These are phyloP conservation scores for Stenodema calcarata DNA, from an alignment of 2,888 invertebrate genomes.

Conservation along the genomic window DNA sequence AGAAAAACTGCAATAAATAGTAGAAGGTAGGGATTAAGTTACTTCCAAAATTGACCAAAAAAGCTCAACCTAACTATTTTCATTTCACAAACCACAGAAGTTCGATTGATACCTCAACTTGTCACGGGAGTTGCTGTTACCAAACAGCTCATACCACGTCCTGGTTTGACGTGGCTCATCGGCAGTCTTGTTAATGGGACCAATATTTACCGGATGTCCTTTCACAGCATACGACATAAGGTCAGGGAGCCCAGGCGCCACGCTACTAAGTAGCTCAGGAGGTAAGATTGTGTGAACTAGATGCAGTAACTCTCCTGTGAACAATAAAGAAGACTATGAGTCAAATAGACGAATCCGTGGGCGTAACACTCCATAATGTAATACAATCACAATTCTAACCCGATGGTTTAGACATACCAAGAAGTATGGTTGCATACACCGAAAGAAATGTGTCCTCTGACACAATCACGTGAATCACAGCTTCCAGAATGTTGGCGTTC, in stretches of 20 bases:
- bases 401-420: slow-evolving; percentile 65
- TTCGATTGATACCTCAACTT: neutral
- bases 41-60: too few species aligned
- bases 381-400: neutral
- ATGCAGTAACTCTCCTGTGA: slow-evolving; percentile 79
- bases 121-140: neutral
- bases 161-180: neutral
- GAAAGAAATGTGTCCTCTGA: slow-evolving; percentile 89
- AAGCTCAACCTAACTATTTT: neutral
- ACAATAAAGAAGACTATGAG: neutral
- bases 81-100: neutral
- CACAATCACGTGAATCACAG: slow-evolving; percentile 89
- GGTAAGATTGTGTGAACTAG: slow-evolving; percentile 86
- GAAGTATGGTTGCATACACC: slow-evolving; percentile 86
- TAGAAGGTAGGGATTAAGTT: too few species aligned
- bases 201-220: slow-evolving; percentile 56
- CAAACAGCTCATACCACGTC: neutral
- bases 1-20: too few species aligned
- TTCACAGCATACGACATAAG: slow-evolving; percentile 73
- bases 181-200: slow-evolving; percentile 12
- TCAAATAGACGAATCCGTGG: neutral
- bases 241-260: slow-evolving; percentile 82
- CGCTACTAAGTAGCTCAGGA: slow-evolving; percentile 77
- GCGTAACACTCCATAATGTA: neutral
- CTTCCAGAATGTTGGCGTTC: slow-evolving; percentile 84